Evolutionary conservation across 2,113 vertebrate genomes (phyloP).

Genomic region (Cheirogaleus medius): DNA sequence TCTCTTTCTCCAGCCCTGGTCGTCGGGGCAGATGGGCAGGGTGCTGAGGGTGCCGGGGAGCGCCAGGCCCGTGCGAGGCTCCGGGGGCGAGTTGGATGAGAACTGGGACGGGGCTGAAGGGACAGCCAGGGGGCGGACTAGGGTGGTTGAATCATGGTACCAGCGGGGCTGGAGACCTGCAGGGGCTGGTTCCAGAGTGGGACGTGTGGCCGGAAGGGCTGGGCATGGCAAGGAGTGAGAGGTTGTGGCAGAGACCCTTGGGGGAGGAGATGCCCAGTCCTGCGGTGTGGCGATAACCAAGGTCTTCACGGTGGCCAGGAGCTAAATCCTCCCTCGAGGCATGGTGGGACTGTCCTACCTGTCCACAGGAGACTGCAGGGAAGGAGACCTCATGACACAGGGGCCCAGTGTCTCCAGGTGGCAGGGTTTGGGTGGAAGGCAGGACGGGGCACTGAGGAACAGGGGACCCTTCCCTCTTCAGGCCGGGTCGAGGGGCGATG

Average conservation of each 20-base stretch:
- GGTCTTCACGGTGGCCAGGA: not conserved
- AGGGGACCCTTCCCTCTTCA: not conserved
- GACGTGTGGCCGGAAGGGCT: not conserved
- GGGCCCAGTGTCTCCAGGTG: not conserved
- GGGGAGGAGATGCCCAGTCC: not conserved
- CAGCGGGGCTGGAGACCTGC: rapidly evolving
- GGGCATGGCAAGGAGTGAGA: not conserved
- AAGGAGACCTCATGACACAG: not conserved
- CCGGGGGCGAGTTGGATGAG: rapidly evolving
- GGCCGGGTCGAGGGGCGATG: rapidly evolving
- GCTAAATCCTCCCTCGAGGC: not conserved
- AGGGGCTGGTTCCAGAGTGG: not conserved
- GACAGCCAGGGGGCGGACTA: not conserved
- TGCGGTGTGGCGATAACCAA: rapidly evolving
- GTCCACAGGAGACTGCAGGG: not conserved
- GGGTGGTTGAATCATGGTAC: too few species aligned
- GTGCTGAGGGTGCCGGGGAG: too few species aligned
- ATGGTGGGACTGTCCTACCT: not conserved
- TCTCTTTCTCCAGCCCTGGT: not conserved
- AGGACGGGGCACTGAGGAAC: too few species aligned
- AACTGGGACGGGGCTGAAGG: too few species aligned
- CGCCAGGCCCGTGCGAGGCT: not conserved
- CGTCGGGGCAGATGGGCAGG: rapidly evolving
- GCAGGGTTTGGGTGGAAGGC: not conserved
- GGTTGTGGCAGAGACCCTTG: not conserved